Evolutionary conservation across 2,113 vertebrate genomes (phyloP), one percentile per base, ranked within the genome.

Genomic region (Oncorhynchus masou): DNA sequence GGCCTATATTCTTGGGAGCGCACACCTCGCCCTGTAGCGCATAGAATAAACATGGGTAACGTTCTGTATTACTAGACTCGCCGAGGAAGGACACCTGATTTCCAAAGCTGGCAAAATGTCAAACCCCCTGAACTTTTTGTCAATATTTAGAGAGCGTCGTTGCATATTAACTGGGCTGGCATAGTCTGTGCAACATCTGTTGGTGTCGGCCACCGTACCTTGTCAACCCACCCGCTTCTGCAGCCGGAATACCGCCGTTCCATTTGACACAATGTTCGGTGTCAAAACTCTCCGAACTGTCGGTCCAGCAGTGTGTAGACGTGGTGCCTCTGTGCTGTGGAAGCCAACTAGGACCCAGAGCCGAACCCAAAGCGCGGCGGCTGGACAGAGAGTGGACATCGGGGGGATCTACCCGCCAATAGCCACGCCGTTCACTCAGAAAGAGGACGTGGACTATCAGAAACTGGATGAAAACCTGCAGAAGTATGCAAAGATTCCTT

Each of bases 401-500:
- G 0, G 90, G 0, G 97, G 97, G 9, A 95, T 99, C 82, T 98
- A 96, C 70, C 96, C 97, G 0, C 96, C 97, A 0, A 93, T 99
- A 0, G 79, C 93, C n/a, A 98, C 97, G 5, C 96, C 97, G 0
- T 99, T 99, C 87, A 95, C 92, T 0, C 81, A 83, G 69, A 79
- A 20, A 0, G 93, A 92, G 57, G 94, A 95, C 69, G 94, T 99
- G 87, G 95, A 98, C 87, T 95, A 95, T 68, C 75, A 81, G 70
- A 93, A 83, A 48, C 91, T 99, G 85, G 92, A 95, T 76, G 92
- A 90, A 66, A 99, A 99, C 86, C 82, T 98, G 67, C 84, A 73
- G 71, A 95, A 92, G 74, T 95, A 96, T 0, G 65, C 83, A 5
- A 75, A 84, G 76, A 82, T 97, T 19, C 95, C 97, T 0, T 97